phyloP scores from a whole-genome alignment of 2,797 vertebrate species.

The Malurus leucopterus region DNA sequence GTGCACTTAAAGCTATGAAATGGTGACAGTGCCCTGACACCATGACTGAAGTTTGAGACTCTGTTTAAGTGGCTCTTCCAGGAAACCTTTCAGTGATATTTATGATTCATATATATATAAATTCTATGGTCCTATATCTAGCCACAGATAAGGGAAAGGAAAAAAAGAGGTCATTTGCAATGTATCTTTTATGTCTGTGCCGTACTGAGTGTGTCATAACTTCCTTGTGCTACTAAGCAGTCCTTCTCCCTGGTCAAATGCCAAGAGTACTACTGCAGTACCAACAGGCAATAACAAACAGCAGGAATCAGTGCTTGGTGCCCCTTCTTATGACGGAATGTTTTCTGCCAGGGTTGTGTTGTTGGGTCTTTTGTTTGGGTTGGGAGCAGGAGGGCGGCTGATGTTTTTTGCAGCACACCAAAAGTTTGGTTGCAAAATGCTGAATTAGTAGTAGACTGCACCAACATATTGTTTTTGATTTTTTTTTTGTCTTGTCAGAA shows the following conservation, averaged over 20 bases:
- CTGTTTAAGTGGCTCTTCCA: neutral
- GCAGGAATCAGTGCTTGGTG: neutral
- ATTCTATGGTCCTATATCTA: neutral
- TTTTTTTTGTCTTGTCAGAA: neutral
- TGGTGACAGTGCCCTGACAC: neutral
- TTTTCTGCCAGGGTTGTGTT: neutral
- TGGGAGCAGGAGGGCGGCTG: fast-evolving
- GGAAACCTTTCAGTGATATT: neutral
- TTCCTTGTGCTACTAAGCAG: neutral
- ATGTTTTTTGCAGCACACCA: neutral
- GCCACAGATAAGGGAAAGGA: neutral
- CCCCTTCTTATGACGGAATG: neutral
- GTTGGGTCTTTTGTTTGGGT: neutral
- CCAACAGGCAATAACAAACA: neutral
- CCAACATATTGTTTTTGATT: too few species aligned
- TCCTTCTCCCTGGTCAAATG: neutral
- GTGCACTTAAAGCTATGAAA: neutral
- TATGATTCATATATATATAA: neutral
- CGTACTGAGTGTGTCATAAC: neutral
- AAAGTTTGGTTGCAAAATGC: neutral
- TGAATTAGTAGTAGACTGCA: neutral
- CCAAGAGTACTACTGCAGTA: neutral
- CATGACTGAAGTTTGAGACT: neutral
- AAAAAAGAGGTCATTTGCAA: neutral
- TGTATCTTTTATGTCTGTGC: neutral